Conservation (phyloP, 2,797 vertebrate species). For the Manis javanica region DNA sequence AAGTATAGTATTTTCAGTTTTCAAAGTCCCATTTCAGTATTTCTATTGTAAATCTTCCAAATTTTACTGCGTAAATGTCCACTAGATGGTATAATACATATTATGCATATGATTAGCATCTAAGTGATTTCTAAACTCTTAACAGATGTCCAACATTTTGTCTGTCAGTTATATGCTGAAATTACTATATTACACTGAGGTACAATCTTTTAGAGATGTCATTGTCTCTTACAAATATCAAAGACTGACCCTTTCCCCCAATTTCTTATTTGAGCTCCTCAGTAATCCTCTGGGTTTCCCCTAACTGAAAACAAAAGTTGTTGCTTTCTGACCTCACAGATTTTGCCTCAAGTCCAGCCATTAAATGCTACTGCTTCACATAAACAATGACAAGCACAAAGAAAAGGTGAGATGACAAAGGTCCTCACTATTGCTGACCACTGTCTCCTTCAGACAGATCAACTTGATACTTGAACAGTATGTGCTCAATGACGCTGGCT, state of each 20-base stretch:
- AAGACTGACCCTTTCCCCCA: neutral
- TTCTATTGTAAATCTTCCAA: neutral
- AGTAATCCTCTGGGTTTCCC: neutral
- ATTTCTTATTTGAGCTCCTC: neutral
- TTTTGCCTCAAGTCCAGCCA: neutral
- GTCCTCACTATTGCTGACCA: neutral
- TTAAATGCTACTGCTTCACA: neutral
- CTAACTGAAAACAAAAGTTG: neutral
- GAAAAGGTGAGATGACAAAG: neutral
- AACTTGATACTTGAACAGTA: constrained; percentile 57
- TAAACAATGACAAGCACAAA: neutral
- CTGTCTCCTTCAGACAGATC: constrained; percentile 35
- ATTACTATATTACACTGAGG: neutral
- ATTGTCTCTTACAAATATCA: neutral
- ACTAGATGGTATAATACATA: neutral
- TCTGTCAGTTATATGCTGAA: neutral
- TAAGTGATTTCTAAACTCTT: neutral
- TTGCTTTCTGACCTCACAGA: neutral
- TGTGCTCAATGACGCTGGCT: constrained; percentile 22
- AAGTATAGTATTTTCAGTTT: neutral
- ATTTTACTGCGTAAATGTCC: neutral
- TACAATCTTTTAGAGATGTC: neutral
- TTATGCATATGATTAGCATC: neutral
- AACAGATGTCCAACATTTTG: neutral
- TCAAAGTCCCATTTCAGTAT: neutral